phyloP scores from a whole-genome alignment of 2,113 vertebrate species.

The Loxodonta africana region DNA sequence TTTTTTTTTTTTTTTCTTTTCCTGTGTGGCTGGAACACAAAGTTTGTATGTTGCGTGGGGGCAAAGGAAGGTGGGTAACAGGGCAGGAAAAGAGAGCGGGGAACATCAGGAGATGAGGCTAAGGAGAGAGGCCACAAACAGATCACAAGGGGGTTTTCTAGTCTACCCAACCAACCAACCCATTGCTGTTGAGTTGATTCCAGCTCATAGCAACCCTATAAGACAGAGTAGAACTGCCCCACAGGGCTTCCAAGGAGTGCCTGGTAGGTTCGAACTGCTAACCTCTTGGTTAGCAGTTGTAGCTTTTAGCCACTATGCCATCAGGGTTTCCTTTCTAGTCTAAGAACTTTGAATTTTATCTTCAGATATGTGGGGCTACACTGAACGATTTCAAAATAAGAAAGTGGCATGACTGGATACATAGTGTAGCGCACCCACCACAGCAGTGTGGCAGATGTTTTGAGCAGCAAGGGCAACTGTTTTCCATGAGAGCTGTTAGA shows the following conservation, averaged over 20 bases:
- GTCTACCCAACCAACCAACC: too few species aligned
- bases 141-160: background rate
- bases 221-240: too few species aligned
- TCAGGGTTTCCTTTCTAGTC: background rate
- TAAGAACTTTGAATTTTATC: background rate
- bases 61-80: background rate
- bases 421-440: background rate
- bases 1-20: background rate
- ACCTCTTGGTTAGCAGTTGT: too few species aligned
- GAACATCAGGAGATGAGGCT: background rate
- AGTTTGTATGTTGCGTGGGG: fast-evolving
- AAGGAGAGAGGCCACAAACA: background rate
- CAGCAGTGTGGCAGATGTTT: background rate
- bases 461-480: background rate
- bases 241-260: too few species aligned
- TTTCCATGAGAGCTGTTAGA: background rate
- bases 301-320: too few species aligned
- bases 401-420: background rate
- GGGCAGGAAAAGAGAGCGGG: background rate
- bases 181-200: too few species aligned
- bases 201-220: too few species aligned
- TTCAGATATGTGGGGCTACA: background rate
- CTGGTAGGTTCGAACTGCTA: too few species aligned
- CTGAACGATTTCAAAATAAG: background rate
- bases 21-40: background rate